Conservation (phyloP, 2,888 invertebrate genomes). For the Cephus nigrinus region DNA sequence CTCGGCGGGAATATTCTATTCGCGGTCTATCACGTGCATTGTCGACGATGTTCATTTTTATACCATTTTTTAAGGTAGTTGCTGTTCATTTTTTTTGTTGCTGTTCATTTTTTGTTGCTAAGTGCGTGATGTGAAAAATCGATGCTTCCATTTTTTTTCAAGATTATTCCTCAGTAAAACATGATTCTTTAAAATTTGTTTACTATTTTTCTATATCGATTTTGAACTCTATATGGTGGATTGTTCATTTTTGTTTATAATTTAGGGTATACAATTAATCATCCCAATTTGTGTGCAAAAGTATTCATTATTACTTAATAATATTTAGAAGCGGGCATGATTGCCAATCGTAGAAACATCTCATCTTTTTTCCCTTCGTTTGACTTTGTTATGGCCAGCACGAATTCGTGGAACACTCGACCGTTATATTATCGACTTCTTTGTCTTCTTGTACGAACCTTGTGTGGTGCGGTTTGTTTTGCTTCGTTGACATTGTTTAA, state of each 20-base stretch:
- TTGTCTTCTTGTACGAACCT: not conserved
- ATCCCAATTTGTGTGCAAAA: too few relatives aligned
- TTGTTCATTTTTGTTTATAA: not conserved
- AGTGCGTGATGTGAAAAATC: not conserved
- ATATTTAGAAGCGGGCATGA: not conserved
- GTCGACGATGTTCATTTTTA: not conserved
- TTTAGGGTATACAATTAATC: not conserved
- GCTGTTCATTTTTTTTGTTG: not conserved
- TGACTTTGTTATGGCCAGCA: not conserved
- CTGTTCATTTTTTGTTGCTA: not conserved
- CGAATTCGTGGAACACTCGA: not conserved
- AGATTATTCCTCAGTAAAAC: not conserved
- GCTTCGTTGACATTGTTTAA: not conserved
- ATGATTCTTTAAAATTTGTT: not conserved
- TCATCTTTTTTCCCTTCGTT: not conserved
- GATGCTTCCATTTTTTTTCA: not conserved
- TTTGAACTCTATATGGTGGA: not conserved
- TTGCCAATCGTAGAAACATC: not conserved
- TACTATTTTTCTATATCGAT: not conserved
- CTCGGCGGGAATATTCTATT: not conserved
- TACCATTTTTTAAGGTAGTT: not conserved
- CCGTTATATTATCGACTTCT: not conserved
- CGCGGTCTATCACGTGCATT: not conserved
- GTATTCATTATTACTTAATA: not conserved
- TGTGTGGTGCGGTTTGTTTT: not conserved